Evolutionary conservation across 2,888 invertebrate genomes (phyloP), one percentile per base, ranked within the genome.

Genomic region (Ypsolopha scabrella): DNA sequence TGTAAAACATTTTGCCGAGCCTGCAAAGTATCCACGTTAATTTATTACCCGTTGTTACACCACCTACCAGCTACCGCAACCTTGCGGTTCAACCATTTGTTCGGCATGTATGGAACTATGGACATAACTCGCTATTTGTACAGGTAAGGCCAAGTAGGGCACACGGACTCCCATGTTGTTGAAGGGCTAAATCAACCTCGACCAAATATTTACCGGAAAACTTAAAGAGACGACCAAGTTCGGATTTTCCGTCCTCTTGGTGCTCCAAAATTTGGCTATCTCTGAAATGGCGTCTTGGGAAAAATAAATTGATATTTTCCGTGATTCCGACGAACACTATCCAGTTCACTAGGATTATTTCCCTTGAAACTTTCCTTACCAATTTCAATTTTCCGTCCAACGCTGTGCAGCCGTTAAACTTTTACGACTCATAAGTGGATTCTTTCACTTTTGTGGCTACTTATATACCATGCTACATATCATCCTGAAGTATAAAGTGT

Each of bases 121-220:
- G 71, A 72, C 71, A 77, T 73, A 72, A 72, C 72, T 75, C 64
- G 72, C 67, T 70, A 68, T 78, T 75, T 72, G 73, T 74, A 71
- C 76, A 70, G 71, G 68, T 67, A 67, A 67, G 60, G 8, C 1
- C 11, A 39, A 39, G 39, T 39, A 39, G 39, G 38, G 39, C 39
- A 24, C 24, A 24, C 4, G 24, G 24, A 4, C 24, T 24, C 24
- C n/a, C 39, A 10, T 39, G 11, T 39, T 39, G 24, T 39, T 39
- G 39, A 9, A 39, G 39, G 39, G 39, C 39, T 9, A 24, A 24
- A 24, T 24, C 24, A 24, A 24, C 24, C 4, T 24, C 24, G 4
- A 24, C 24, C 24, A 4, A 24, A 24, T 24, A 24, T 24, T 24
- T 24, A 24, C 24, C 24, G 2, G 4, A 24, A 24, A 24, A 24